Percentiles rank a stretch among this genome's conserved stretches.
Conservation (phyloP, 2,113 vertebrate genomes). For the Sinocyclocheilus anophthalmus region DNA sequence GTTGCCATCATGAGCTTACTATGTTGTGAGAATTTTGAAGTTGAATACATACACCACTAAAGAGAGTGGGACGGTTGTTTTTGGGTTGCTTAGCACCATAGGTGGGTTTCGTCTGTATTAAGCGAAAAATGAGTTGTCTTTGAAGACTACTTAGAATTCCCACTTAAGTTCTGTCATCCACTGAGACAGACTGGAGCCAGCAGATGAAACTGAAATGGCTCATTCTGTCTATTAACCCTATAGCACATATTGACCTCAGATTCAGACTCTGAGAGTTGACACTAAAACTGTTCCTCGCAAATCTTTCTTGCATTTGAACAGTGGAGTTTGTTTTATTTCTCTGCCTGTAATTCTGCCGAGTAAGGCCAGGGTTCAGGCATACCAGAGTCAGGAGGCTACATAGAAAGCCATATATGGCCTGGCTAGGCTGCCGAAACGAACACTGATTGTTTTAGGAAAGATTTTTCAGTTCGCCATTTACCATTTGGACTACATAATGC, state of each 20-base stretch:
- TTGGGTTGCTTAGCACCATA: too few species aligned
- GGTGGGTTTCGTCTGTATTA: too few species aligned
- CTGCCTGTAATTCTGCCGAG: constrained; percentile 2
- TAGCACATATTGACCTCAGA: not conserved
- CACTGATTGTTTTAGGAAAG: not conserved
- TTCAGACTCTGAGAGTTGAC: not conserved
- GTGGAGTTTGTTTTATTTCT: not conserved
- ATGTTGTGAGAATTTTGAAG: not conserved
- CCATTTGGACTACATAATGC: not conserved
- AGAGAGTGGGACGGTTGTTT: not conserved
- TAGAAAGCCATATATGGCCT: constrained; percentile 29
- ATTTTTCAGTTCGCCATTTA: not conserved
- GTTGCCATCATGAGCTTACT: not conserved
- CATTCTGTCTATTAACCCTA: not conserved
- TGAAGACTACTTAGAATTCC: constrained; percentile 1
- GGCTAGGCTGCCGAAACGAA: not conserved
- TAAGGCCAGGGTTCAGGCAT: not conserved
- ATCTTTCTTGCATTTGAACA: not conserved
- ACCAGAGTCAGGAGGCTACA: not conserved
- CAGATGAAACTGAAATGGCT: not conserved
- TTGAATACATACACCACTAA: not conserved
- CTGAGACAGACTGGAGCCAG: too few species aligned
- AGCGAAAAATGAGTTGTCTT: constrained; percentile 24
- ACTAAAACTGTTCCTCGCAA: not conserved
- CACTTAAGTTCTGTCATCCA: not conserved